Percentiles rank a stretch among this genome's conserved stretches.
Evolutionary conservation across 2,113 vertebrate genomes (phyloP).

Genomic region (Aspiorhynchus laticeps): DNA sequence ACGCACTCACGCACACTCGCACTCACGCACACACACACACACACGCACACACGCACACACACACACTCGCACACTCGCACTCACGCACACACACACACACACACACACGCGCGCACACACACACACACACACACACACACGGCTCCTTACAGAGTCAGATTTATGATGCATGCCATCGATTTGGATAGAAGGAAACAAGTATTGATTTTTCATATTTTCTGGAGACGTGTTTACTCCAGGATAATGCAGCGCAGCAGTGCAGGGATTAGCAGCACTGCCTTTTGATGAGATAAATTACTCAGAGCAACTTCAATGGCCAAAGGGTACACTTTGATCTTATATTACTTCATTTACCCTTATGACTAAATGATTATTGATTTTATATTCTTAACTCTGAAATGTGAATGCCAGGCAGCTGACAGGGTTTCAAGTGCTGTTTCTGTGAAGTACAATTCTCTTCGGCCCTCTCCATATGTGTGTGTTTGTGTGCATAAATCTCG

Average conservation of each 20-base stretch:
- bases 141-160: conserved; percentile 77
- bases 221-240: conserved; percentile 86
- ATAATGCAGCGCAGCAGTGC: conserved; percentile 82
- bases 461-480: conserved; percentile 52
- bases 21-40: conserved; percentile 21
- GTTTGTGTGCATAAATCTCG: conserved; percentile 5
- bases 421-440: conserved; percentile 88
- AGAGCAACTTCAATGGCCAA: conserved; percentile 86
- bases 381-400: conserved; percentile 88
- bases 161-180: conserved; percentile 85
- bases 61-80: background rate
- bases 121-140: background rate
- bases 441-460: conserved; percentile 85
- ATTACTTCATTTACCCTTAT: conserved; percentile 91
- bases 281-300: conserved; percentile 89
- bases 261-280: conserved; percentile 84
- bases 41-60: conserved; percentile 24
- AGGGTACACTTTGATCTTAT: conserved; percentile 88
- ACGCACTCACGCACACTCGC: conserved; percentile 24
- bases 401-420: conserved; percentile 84
- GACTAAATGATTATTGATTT: conserved; percentile 98
- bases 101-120: conserved; percentile 23
- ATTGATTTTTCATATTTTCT: conserved; percentile 94
- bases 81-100: background rate
- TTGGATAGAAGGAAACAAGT: conserved; percentile 89